Evolutionary conservation across 2,888 invertebrate genomes (phyloP), one percentile per base, ranked within the genome.

Genomic region (Ophion slaviceki): DNA sequence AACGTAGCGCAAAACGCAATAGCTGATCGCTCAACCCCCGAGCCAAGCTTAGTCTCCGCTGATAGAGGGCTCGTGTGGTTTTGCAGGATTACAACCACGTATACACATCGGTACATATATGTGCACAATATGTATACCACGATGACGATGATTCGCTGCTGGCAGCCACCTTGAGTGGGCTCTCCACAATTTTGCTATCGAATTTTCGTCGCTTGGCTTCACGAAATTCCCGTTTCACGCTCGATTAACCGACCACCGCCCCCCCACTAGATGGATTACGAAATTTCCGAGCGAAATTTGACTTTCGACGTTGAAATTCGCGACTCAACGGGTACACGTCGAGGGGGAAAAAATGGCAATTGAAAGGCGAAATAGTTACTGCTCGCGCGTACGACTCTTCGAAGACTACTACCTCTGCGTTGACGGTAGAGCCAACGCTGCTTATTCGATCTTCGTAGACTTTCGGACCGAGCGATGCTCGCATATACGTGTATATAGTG

Each of bases 141-240:
- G 45, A 57, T 36, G 28, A 67, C 75, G 61, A 80, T 72, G 77
- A 78, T 70, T 62, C 28, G 11, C 77, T 24, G 66, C 71, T 62
- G 78, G 77, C 20, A 40, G 78, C 75, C 71, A 82, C 78, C 80
- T 79, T 76, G 79, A 74, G 82, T 76, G 61, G 74, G 82, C 79
- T 80, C 78, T 74, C 82, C 80, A 78, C 84, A 79, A 87, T 87
- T 87, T 87, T 79, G 45, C 74, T 68, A 87, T 87, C 82, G 67
- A 86, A 87, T 87, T 53, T 71, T 82, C 62, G 45, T 64, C 84
- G 84, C 75, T 84, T 70, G 85, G 82, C 71, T 88, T 61, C 85
- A 80, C 86, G 74, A 84, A 88, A 88, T 87, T 87, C 84, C 83
- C 82, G 85, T 87, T 88, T 82, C 78, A 85, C 88, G 80, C 84